Conservation (phyloP, 2,888 invertebrate species). For the Keiferia lycopersicella region DNA sequence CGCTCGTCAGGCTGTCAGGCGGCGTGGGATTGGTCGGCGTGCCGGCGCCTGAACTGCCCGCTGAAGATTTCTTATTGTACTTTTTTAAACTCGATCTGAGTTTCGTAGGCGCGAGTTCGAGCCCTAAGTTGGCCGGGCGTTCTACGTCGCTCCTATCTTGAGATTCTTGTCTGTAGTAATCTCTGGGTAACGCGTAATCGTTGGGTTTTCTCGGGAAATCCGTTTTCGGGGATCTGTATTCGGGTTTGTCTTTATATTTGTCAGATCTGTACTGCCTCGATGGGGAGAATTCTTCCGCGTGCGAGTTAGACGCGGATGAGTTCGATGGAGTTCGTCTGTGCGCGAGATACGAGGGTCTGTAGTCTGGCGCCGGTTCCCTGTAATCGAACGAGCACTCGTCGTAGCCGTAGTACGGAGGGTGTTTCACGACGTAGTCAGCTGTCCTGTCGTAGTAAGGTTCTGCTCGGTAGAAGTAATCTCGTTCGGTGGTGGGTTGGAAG, state of each 20-base stretch:
- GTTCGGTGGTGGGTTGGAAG: conserved; percentile 65
- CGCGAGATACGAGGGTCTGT: conserved; percentile 63
- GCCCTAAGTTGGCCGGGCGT: conserved; percentile 76
- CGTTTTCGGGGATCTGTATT: conserved; percentile 46
- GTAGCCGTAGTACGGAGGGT: conserved; percentile 63
- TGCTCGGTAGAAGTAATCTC: conserved; percentile 61
- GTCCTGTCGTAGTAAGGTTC: conserved; percentile 72
- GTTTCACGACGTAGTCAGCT: conserved; percentile 70
- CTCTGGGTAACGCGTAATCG: conserved; percentile 67
- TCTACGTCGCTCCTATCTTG: conserved; percentile 56
- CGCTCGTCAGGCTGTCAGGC: conserved; percentile 91
- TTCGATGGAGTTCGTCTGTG: conserved; percentile 91
- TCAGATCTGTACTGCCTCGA: conserved; percentile 58
- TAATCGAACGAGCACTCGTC: conserved; percentile 70
- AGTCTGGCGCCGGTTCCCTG: conserved; percentile 65
- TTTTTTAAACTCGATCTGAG: conserved; percentile 90
- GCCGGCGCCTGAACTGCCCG: conserved; percentile 83
- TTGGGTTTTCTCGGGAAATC: conserved; percentile 65
- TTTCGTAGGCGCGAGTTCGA: conserved; percentile 85
- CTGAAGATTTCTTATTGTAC: conserved; percentile 81
- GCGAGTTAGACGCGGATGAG: conserved; percentile 82
- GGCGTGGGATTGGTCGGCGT: conserved; percentile 93
- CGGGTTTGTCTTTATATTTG: conserved; percentile 46
- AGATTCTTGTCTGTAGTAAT: conserved; percentile 66
- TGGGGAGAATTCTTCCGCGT: conserved; percentile 73